These are phyloP conservation scores for Molossus alvarezi DNA, from an alignment of 2,797 vertebrate genomes.

Conservation along the genomic window DNA sequence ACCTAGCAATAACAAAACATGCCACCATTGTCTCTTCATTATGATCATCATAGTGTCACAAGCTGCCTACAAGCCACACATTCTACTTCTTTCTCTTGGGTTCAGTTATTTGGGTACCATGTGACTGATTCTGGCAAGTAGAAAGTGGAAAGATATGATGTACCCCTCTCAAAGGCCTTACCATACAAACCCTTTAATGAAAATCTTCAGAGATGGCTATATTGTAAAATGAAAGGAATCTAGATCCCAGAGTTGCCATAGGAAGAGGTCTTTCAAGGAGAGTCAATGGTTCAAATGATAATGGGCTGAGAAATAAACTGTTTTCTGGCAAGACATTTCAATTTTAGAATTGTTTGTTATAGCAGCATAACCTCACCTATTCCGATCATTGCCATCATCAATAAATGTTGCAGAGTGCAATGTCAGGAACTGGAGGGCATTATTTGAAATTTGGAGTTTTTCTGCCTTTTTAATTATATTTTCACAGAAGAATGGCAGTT, in stretches of 20 bases:
- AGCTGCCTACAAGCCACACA: not conserved
- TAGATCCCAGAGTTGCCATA: not conserved
- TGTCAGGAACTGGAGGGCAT: not conserved
- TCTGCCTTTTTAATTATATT: slow-evolving; percentile 22
- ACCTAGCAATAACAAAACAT: not conserved
- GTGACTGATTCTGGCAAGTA: slow-evolving; percentile 34
- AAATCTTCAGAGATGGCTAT: not conserved
- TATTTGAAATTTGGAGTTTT: not conserved
- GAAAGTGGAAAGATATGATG: not conserved
- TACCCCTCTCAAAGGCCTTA: not conserved
- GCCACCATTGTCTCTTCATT: not conserved
- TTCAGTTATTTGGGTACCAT: slow-evolving; percentile 26
- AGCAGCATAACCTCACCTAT: not conserved
- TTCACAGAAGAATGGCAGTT: slow-evolving; percentile 1
- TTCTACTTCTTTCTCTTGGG: slow-evolving; percentile 36
- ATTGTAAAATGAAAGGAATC: slow-evolving; percentile 10
- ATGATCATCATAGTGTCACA: not conserved
- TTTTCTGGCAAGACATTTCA: not conserved
- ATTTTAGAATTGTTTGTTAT: slow-evolving; percentile 54
- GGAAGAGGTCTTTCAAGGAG: not conserved
- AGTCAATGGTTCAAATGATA: not conserved
- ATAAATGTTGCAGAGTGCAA: not conserved
- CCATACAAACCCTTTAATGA: not conserved
- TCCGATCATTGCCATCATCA: not conserved
- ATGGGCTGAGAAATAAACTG: not conserved